Evolutionary conservation across 2,113 vertebrate genomes (phyloP).

Genomic region (Labeo catla): DNA sequence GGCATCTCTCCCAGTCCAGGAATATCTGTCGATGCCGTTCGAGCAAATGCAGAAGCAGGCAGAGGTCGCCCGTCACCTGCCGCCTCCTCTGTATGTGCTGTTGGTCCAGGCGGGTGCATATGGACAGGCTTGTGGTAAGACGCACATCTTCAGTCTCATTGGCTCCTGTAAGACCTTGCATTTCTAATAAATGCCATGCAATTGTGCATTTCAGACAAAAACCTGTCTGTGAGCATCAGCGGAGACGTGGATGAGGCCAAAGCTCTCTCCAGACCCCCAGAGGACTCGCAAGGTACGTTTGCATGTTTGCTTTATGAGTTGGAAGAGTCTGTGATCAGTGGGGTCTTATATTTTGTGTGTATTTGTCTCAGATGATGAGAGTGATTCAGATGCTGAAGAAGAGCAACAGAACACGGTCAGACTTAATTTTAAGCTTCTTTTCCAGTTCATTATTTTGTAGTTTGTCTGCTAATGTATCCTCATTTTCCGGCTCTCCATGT

Average conservation of each 20-base stretch:
- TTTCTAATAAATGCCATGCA: neutral
- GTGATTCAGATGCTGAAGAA: conserved; percentile 94
- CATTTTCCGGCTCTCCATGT: neutral
- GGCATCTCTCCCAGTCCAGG: conserved; percentile 95
- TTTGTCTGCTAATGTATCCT: neutral
- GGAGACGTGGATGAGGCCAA: conserved; percentile 97
- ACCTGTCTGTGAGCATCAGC: conserved; percentile 85
- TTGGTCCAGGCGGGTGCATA: conserved; percentile 96
- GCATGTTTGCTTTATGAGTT: neutral
- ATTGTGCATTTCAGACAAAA: conserved; percentile 84
- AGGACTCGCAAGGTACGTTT: conserved; percentile 91
- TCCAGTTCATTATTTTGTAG: neutral
- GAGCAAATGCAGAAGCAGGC: conserved; percentile 96
- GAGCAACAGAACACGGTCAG: conserved; percentile 97
- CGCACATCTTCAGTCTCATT: neutral
- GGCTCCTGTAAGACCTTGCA: neutral
- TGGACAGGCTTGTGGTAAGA: conserved; percentile 93
- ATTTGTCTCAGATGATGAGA: conserved; percentile 87
- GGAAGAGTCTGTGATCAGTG: neutral
- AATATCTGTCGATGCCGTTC: conserved; percentile 94
- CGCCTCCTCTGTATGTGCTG: conserved; percentile 92
- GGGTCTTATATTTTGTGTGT: neutral
- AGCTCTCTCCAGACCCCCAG: conserved; percentile 92
- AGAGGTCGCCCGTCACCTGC: conserved; percentile 90
- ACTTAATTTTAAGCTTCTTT: neutral